A percentile compares a stretch with the other conserved stretches of the same genome.
Conservation (phyloP, 1,140 invertebrate genomes). For the Vanessa tameamea region DNA sequence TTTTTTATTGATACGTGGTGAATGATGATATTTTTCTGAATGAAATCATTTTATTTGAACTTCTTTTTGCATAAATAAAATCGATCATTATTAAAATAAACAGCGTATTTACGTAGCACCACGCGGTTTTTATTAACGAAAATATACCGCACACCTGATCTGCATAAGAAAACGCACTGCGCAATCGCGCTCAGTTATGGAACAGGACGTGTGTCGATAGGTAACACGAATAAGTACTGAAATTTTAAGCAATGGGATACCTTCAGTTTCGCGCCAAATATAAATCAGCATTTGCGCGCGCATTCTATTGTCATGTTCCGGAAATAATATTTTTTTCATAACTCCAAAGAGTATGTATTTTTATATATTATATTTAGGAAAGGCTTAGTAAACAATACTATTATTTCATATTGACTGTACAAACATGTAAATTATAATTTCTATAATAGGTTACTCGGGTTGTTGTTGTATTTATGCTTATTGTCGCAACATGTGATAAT, state of each 20-base stretch:
- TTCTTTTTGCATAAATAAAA: background rate
- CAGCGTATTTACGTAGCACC: constrained; percentile 16
- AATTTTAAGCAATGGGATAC: constrained; percentile 28
- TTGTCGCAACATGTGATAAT: too few relatives aligned
- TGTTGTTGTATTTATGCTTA: background rate
- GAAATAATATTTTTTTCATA: constrained; percentile 20
- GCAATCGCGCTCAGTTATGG: constrained; percentile 36
- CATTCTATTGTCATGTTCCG: constrained; percentile 32
- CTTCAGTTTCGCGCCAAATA: constrained; percentile 42
- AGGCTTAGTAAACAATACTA: background rate
- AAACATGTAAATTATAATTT: too few relatives aligned
- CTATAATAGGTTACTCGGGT: background rate
- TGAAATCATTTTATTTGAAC: background rate
- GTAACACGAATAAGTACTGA: constrained; percentile 34
- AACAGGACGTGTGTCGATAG: constrained; percentile 22
- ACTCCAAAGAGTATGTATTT: background rate
- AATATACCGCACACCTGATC: constrained; percentile 40
- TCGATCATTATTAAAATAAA: background rate
- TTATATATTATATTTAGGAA: background rate
- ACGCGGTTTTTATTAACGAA: constrained; percentile 35
- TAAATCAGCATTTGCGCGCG: constrained; percentile 41
- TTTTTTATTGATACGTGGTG: background rate
- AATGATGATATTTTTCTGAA: background rate
- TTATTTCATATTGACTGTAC: background rate
- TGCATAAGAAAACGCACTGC: constrained; percentile 43